phyloP scores from a whole-genome alignment of 2,797 vertebrate genomes.

The Cyprinella venusta region DNA sequence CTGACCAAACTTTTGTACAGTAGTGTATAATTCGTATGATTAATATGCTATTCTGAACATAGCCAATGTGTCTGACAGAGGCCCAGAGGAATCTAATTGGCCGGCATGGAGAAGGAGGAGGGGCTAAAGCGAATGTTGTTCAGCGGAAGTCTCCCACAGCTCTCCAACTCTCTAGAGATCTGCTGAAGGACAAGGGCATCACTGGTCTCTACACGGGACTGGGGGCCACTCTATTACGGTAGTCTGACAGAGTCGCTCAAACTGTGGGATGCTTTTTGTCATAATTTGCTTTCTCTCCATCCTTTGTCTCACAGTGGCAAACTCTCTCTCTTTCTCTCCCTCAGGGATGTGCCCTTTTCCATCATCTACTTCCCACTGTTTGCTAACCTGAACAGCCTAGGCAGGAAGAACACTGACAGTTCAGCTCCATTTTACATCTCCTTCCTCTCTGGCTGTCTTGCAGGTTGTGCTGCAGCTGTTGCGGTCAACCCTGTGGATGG shows the following conservation, averaged over 20 bases:
- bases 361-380: conserved; percentile 87
- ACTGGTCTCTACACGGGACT: conserved; percentile 85
- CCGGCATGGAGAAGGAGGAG: conserved; percentile 61
- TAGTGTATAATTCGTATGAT: background rate
- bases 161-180: conserved; percentile 79
- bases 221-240: conserved; percentile 76
- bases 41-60: background rate
- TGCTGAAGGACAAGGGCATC: conserved; percentile 80
- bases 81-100: conserved; percentile 83
- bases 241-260: conserved; percentile 27
- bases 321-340: conserved; percentile 20
- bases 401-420: conserved; percentile 72
- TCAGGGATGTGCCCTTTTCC: conserved; percentile 87
- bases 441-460: conserved; percentile 81
- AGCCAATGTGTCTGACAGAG: conserved; percentile 63
- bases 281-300: background rate
- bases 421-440: conserved; percentile 84
- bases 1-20: background rate
- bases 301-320: background rate
- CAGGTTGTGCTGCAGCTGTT: conserved; percentile 81
- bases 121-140: conserved; percentile 31
- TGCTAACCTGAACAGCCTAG: conserved; percentile 85
- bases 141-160: conserved; percentile 70
- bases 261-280: background rate
- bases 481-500: conserved; percentile 86